Percentiles rank a stretch among this genome's conserved stretches.
Evolutionary conservation across 2,888 invertebrate genomes (phyloP).

Genomic region (Epiblema foenella): DNA sequence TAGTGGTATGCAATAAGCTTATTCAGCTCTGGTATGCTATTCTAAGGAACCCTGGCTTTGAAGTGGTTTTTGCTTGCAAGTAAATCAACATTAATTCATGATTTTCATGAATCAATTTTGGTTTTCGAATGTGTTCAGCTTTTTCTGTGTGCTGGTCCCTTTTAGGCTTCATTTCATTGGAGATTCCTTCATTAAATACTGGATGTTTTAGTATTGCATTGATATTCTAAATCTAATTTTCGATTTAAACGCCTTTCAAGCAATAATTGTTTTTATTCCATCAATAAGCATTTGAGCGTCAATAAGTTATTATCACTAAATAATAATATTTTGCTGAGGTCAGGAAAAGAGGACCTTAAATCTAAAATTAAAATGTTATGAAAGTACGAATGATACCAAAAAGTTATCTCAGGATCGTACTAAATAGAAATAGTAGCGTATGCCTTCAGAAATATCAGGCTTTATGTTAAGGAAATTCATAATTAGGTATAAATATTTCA

Average conservation of each 20-base stretch:
- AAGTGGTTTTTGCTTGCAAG: slow-evolving; percentile 27
- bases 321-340: too few species aligned
- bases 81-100: slow-evolving; percentile 10
- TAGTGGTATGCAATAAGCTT: slow-evolving; percentile 25
- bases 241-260: neutral
- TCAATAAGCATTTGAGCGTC: neutral
- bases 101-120: slow-evolving; percentile 20
- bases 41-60: slow-evolving; percentile 23
- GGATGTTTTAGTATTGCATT: neutral
- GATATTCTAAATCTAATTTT: neutral
- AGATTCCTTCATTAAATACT: neutral
- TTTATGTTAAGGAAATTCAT: too few species aligned
- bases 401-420: neutral
- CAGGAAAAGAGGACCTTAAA: too few species aligned
- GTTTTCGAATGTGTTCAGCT: slow-evolving; percentile 36
- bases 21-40: slow-evolving; percentile 28
- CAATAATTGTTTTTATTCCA: neutral
- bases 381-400: neutral
- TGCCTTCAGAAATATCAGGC: too few species aligned
- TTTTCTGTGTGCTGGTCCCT: slow-evolving; percentile 28
- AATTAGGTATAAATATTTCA: too few species aligned
- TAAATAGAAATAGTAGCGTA: neutral
- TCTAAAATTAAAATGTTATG: too few species aligned
- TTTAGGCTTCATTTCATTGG: slow-evolving; percentile 16
- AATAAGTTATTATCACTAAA: neutral